Base-by-base conservation (phyloP, 2,113 vertebrate genomes). In the Sylvilagus bachmani region DNA sequence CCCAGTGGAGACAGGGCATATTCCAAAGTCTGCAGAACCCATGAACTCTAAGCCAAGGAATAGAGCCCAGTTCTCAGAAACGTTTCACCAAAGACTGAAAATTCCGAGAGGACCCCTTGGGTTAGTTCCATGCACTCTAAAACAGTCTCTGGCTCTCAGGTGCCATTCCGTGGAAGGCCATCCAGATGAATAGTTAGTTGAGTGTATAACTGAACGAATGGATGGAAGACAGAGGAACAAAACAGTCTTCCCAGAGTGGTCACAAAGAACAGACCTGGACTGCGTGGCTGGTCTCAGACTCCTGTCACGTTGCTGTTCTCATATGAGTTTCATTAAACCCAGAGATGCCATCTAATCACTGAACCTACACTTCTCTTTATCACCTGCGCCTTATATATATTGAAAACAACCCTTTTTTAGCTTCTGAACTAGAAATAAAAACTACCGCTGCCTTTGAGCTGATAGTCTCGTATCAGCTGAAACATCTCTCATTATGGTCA, bases 401-500 rank as follows among this genome's bases (percentile, higher is more conserved):
- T 69, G 36, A 70, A 87, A 79, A n/a, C 19, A 78, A 31, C 29
- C 27, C 55, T 70, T 78, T 89, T 84, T 36, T 81, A 27, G 21
- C 86, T 93, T 92, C 22, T 53, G 51, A 91, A 78, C 69, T 73
- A 86, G 24, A 79, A 80, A 86, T 51, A 79, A 94, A 92, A 87
- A 67, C 80, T 71, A 44, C 51, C 81, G 0, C 29, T 92, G 61
- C 3, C 17, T 27, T 83, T 38, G 25, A 86, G 31, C 33, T 91
- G 53, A 81, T 75, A 89, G 33, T 83, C 5, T 90, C 12, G 13
- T 66, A 92, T 90, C 29, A 12, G 6, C 17, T 71, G 71, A 75
- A 75, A 80, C 75, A 87, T 90, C 77, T 90, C 77, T 80, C 61
- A 66, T 92, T 86, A 87, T 66, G 92, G 67, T 84, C 70, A 94